Base-by-base conservation (phyloP, 2,113 vertebrate species). In the Xenotilapia caudafasciata region DNA sequence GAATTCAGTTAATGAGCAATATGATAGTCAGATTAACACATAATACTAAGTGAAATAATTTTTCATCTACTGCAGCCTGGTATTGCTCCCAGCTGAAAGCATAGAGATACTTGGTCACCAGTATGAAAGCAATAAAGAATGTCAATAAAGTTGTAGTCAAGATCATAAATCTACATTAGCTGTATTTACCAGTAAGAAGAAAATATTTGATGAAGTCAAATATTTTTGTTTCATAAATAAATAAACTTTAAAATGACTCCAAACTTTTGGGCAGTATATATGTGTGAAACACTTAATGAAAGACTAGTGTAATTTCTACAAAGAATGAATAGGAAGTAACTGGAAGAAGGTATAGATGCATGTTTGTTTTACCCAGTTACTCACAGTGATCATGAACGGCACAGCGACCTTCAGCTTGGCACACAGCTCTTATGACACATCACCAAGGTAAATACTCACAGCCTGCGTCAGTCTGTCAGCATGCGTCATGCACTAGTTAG, bases 351-450 rank as follows among this genome's bases (percentile, higher is more conserved):
- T 15, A 77, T 17, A 23, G 68, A 79, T 23, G 56, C 1, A 62
- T 45, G 82, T 14, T 33, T 79, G 47, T 38, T 7, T 87, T 84
- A 51, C 60, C 85, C 80, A 80, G 60, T 75, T 75, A 49, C 6
- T 75, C 70, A 4, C 40, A 79, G 38, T 49, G 73, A 38, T 84
- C 8, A 73, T 88, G 65, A 86, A 90, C 77, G 33, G 92, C 40
- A 3, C 62, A 31, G 26, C 9, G 45, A 89, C 88, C 88, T 93
- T 93, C 75, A 89, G 80, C 73, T 83, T 68, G 77, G 70, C 60
- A 81, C 80, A 86, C 21, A 9, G 45, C 77, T 47, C 62, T 80
- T 56, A 80, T 88, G 88, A 86, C 51, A 80, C 84, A 89, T 83
- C 82, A 53, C 56, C 68, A 53, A 80, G 83, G 84, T 85, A 83